Percentiles rank a stretch among this genome's conserved stretches.
Conservation (phyloP, 1,140 invertebrate species). For the Cydia splendana region DNA sequence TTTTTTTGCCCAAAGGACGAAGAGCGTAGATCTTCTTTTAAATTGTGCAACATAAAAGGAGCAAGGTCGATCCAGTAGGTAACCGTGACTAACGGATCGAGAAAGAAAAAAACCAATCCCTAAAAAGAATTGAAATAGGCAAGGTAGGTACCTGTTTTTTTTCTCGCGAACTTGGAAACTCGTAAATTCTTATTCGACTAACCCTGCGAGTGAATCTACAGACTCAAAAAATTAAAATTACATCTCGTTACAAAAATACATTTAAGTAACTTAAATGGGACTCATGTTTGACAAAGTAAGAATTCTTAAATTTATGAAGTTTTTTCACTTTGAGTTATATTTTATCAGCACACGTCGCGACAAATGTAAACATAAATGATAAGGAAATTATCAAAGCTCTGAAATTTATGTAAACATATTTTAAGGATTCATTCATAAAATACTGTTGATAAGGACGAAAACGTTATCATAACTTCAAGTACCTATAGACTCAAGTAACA, state of each 20-base stretch:
- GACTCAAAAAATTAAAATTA: too few relatives aligned
- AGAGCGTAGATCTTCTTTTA: slow-evolving; percentile 61
- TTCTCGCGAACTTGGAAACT: slow-evolving; percentile 18
- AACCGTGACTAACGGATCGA: slow-evolving; percentile 69
- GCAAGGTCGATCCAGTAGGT: slow-evolving; percentile 61
- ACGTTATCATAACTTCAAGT: slow-evolving; percentile 1
- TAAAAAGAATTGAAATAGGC: slow-evolving; percentile 13
- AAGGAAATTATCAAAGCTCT: slow-evolving; percentile 63
- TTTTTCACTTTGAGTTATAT: slow-evolving; percentile 40
- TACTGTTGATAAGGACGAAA: slow-evolving; percentile 38
- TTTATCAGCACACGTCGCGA: slow-evolving; percentile 59
- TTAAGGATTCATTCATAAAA: slow-evolving; percentile 59
- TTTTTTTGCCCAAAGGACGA: slow-evolving; percentile 70
- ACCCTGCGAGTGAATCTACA: background rate
- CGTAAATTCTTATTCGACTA: slow-evolving; percentile 15
- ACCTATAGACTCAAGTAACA: background rate
- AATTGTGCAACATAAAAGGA: slow-evolving; percentile 73
- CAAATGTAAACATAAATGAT: slow-evolving; percentile 65
- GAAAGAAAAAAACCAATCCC: slow-evolving; percentile 50
- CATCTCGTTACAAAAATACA: too few relatives aligned
- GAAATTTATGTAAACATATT: slow-evolving; percentile 50
- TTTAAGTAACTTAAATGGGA: too few relatives aligned
- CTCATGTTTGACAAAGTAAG: background rate
- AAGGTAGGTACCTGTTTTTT: slow-evolving; percentile 47
- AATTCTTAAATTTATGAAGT: slow-evolving; percentile 4